phyloP scores from a whole-genome alignment of 2,113 vertebrate genomes.

The Pygathrix nemaeus region DNA sequence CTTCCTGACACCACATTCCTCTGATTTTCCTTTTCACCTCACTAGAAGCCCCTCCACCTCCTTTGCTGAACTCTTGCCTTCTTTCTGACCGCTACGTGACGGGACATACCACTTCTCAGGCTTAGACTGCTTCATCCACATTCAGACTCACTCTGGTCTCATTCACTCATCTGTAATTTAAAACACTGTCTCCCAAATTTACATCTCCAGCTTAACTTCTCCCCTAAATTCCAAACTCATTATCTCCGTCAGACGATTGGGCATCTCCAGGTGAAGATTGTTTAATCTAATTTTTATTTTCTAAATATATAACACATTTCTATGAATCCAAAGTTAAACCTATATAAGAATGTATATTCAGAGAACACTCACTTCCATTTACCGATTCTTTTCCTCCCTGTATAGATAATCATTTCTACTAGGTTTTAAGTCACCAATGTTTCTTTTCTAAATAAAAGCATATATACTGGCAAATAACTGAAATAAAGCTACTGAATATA shows the following conservation, averaged over 20 bases:
- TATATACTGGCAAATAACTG: not conserved
- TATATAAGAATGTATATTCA: not conserved
- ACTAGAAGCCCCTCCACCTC: not conserved
- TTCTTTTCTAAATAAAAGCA: not conserved
- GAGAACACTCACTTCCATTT: not conserved
- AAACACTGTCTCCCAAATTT: not conserved
- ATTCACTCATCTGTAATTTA: not conserved
- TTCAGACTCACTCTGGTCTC: not conserved
- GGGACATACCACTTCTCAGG: not conserved
- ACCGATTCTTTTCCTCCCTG: not conserved
- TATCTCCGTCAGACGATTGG: not conserved
- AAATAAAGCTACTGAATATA: not conserved
- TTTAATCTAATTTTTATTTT: slow-evolving; percentile 14
- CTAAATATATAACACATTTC: not conserved
- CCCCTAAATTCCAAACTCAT: not conserved
- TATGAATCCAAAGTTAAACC: not conserved
- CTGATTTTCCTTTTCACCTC: not conserved
- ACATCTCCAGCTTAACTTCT: not conserved
- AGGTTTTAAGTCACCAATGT: not conserved
- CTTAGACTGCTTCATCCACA: not conserved
- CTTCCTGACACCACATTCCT: not conserved
- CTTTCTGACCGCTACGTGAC: not conserved
- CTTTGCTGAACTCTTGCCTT: not conserved
- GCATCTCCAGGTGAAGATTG: not conserved
- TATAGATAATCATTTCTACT: not conserved